Evolutionary conservation across 2,113 vertebrate species (phyloP).

Genomic region (Chauna torquata): DNA sequence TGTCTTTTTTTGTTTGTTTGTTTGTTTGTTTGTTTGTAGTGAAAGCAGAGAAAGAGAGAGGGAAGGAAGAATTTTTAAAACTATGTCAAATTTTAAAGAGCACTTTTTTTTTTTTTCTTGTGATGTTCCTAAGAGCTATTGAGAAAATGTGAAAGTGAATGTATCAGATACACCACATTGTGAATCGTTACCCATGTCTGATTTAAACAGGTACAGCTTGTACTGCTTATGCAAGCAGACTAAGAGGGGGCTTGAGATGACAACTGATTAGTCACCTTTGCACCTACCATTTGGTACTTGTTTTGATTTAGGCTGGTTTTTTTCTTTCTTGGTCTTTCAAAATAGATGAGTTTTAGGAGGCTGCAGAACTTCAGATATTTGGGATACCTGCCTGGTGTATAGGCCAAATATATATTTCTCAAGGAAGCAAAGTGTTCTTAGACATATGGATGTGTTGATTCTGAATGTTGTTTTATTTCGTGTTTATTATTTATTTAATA

Average conservation of each 20-base stretch:
- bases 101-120: background rate
- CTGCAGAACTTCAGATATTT: background rate
- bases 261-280: background rate
- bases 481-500: too few relatives aligned
- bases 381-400: background rate
- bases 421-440: background rate
- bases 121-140: background rate
- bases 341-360: background rate
- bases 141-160: background rate
- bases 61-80: background rate
- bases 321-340: background rate
- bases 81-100: background rate
- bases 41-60: background rate
- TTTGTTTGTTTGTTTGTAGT: background rate
- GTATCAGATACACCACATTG: background rate
- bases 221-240: background rate
- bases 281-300: background rate
- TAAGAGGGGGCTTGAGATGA: background rate
- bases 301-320: background rate
- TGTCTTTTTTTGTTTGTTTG: background rate
- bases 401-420: background rate
- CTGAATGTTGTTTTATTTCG: too few relatives aligned
- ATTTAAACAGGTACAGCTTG: background rate
- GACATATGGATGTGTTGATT: background rate
- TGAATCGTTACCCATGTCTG: background rate